Base-by-base conservation (phyloP, 1,140 invertebrate genomes). In the Lordiphosa clarofinis region DNA sequence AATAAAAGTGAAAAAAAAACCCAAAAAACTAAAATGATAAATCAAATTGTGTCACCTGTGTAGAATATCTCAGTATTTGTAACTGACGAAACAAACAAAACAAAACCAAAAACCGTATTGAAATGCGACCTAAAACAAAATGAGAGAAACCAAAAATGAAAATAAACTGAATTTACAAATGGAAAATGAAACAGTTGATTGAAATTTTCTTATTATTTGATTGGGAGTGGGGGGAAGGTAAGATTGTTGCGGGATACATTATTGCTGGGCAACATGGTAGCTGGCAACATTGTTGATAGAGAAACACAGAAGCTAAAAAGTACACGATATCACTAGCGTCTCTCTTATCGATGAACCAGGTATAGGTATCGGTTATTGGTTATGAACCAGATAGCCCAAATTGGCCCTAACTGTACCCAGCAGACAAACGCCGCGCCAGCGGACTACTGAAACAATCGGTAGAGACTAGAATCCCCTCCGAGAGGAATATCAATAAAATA, bases 131-230 rank as follows among this genome's bases (percentile, higher is more conserved):
- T 44, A 67, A 66, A 67, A 66, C 57, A 63, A 69, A 60, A 67
- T 73, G 48, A 58, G 73, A 54, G 54, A 72, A 65, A 69, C 67
- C 66, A 58, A 48, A 75, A 81, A 81, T 81, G 62, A 76, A 82
- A 81, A 82, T 84, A 82, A 82, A 82, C 67, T 68, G 73, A 82
- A 84, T 82, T 82, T 82, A 84, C 79, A 82, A 82, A 74, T 73
- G 73, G 48, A 75, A 46, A 4, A 33, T 33, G 5, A 31, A 1
- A 8, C 1, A 1, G 13, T 33, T 46, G 24, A 13, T 1, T 7
- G 28, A n/a, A 15, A 15, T 15, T 15, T 9, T 9, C 1, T n/a
- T 2, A 43, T 21, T 9, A 10, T 0, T 13, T 9, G 39, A 8
- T 24, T 24, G 39, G 15, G 15, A n/a, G n/a, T n/a, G 15, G 39